Base-by-base conservation (phyloP, 2,113 vertebrate genomes). In the Microcebus griseorufus region DNA sequence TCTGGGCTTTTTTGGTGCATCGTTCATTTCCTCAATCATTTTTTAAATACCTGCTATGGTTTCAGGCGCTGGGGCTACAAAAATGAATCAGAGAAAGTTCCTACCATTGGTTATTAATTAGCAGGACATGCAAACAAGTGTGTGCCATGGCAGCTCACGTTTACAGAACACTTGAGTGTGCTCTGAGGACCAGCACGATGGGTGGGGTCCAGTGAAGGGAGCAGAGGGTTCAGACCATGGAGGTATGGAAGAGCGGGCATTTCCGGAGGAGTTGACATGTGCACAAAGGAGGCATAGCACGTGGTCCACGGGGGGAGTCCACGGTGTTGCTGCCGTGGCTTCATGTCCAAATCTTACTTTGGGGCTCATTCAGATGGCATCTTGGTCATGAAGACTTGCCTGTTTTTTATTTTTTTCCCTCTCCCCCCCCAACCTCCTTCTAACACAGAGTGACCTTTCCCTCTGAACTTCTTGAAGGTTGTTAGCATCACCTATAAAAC, bases 391-490 rank as follows among this genome's bases (percentile, higher is more conserved):
- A 67, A 75, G 48, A 17, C n/a, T 1, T 29, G 39, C 39, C 73
- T 42, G 11, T 37, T 18, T n/a, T 76, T 76, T 32, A 25, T 45
- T 48, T 76, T 76, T 75, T 58, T 37, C 1, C 12, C 53, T 9
- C 0, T 37, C 20, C 10, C 1, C 53, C 4, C 0, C 5, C 42
- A 5, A 53, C 51, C 23, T 39, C 58, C 14, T 23, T 53, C 37
- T 14, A 39, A 11, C 16, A 17, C 4, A 51, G n/a, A 70, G 42
- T 22, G 55, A 32, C 16, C 6, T 80, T 73, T 45, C 27, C 45
- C 39, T 17, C 79, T 39, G 34, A 89, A 37, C n/a, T 16, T 88
- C 23, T 58, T 8, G 34, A 32, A 73, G 48, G 69, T 64, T 83
- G 60, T 27, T 48, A 29, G 39, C 51, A 29, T 84, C 85, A 89